Evolutionary conservation across 2,113 vertebrate species (phyloP), one percentile per base, ranked within the genome.

Genomic region (Triplophysa rosa): DNA sequence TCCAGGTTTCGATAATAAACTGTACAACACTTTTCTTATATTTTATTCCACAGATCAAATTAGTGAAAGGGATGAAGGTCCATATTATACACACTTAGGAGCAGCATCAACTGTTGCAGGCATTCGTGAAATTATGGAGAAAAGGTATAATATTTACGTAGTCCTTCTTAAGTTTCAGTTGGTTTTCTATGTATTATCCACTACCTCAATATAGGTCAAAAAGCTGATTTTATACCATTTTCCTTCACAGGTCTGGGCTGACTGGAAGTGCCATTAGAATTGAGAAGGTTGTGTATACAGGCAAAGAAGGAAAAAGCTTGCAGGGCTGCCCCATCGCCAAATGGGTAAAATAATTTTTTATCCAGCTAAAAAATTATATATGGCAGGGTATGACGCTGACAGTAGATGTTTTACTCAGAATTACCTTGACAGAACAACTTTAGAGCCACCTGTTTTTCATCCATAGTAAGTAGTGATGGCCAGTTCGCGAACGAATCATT

Each of bases 291-390:
- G 73, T 97, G 86, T 99, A 98, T 91, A 99, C 98, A 82, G 98
- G 98, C 84, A 99, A 97, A 90, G 98, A 99, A 92, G 98, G 98
- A 80, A 99, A 97, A 88, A 99, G 98, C 88, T 95, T 95, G 87
- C 97, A 97, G 90, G 98, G 98, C 80, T 99, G 97, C 82, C 98
- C 98, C 72, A 97, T 99, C 89, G 98, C 98, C 73, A 99, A 99
- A 95, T 99, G 97, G 98, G 98, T 99, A 94, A 93, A 94, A 67
- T 23, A 72, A 8, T 72, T 42, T 59, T 26, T 16, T 10, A 42
- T 61, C 24, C 54, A 9, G 26, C 26, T 26, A 26, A 26, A 2
- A 26, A 26, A 26, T 40, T 40, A 2, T 8, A 40, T 8, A 40
- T 40, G 37, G 37, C 37, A 40, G 42, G 8, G 11, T 45, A 45